Conservation (phyloP, 2,113 vertebrate species). For the Lates calcarifer region DNA sequence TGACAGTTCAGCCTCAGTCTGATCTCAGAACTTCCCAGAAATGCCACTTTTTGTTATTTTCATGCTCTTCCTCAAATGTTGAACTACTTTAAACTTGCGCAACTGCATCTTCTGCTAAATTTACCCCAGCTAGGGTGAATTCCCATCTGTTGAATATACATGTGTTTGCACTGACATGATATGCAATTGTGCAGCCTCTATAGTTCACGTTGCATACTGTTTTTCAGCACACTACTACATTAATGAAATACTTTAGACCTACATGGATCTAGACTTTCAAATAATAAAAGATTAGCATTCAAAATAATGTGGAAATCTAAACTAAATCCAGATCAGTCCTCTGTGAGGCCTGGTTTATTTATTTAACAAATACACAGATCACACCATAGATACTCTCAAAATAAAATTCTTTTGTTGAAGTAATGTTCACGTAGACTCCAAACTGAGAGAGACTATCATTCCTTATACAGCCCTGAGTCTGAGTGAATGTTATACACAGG, state of each 20-base stretch:
- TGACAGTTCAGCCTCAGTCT: not conserved
- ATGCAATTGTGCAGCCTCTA: not conserved
- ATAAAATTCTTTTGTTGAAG: not conserved
- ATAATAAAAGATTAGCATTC: not conserved
- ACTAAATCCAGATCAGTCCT: not conserved
- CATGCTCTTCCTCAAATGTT: not conserved
- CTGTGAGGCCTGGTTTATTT: not conserved
- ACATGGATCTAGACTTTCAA: not conserved
- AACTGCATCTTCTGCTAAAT: not conserved
- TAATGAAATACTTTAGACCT: not conserved
- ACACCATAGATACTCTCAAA: not conserved
- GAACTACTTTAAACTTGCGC: not conserved
- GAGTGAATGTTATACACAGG: not conserved
- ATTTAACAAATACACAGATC: not conserved
- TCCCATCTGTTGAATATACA: no score
- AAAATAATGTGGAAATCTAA: not conserved
- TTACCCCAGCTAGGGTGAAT: not conserved
- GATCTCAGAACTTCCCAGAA: not conserved
- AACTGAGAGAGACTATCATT: not conserved
- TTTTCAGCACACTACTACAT: not conserved
- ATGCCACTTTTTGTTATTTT: not conserved
- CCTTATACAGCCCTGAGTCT: slow-evolving; percentile 17
- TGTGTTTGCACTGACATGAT: not conserved
- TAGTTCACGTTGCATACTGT: not conserved
- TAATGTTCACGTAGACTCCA: not conserved